Evolutionary conservation across 2,113 vertebrate species (phyloP).

Genomic region (Nasalis larvatus): DNA sequence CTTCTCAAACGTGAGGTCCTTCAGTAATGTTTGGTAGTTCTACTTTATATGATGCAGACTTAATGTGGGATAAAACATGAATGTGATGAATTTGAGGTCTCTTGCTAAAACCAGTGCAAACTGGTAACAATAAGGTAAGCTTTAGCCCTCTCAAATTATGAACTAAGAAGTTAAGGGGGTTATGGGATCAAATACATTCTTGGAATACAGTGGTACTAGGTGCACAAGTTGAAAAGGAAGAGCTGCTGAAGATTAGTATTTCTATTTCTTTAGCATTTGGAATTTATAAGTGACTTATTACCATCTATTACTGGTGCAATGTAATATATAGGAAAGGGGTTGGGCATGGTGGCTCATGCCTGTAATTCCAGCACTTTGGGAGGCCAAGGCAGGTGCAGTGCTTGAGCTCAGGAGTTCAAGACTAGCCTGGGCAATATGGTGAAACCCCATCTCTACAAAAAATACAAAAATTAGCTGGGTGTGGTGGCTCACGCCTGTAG

Average conservation of each 20-base stretch:
- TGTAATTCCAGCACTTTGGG: no score
- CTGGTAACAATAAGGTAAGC: neutral
- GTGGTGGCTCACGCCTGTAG: no score
- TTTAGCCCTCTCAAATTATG: neutral
- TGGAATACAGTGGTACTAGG: neutral
- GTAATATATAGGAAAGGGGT: neutral
- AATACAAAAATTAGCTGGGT: no score
- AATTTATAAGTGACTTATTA: neutral
- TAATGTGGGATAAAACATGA: neutral
- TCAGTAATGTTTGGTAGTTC: neutral
- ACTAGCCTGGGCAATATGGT: no score
- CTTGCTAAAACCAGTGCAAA: neutral
- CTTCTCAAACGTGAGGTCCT: conserved; percentile 46
- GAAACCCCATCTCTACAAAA: no score
- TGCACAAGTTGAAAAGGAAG: neutral
- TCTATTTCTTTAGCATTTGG: conserved; percentile 29
- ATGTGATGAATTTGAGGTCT: neutral
- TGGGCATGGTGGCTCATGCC: no score
- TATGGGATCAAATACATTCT: neutral
- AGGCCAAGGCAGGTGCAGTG: no score
- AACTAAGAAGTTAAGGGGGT: neutral
- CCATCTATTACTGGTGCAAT: neutral
- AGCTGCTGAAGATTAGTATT: neutral
- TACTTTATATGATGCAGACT: conserved; percentile 21
- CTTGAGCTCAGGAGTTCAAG: no score